A percentile compares a stretch with the other conserved stretches of the same genome.
Evolutionary conservation across 2,888 invertebrate genomes (phyloP).

Genomic region (Pyralis farinalis): DNA sequence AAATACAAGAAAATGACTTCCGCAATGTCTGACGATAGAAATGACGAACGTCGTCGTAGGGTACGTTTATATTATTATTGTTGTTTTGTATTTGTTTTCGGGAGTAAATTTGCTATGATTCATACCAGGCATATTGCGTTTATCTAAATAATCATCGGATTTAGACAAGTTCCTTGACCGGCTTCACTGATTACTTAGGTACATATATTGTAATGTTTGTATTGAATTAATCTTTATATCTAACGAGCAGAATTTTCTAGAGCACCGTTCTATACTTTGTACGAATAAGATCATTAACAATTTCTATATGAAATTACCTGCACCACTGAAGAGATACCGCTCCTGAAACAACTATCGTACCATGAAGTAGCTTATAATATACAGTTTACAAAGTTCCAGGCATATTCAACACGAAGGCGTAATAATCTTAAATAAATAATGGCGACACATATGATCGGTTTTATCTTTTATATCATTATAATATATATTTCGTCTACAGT

Average conservation of each 20-base stretch:
- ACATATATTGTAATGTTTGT: neutral
- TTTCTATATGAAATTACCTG: no score
- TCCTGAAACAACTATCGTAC: no score
- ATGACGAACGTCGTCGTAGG: slow-evolving; percentile 72
- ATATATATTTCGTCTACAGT: no score
- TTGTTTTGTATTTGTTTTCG: slow-evolving; percentile 1
- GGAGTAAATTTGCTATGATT: slow-evolving; percentile 24
- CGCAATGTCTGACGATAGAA: slow-evolving; percentile 59
- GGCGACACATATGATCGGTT: no score
- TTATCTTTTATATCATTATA: no score
- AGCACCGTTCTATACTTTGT: no score
- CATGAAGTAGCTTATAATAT: no score
- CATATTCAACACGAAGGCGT: no score
- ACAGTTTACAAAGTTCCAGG: no score
- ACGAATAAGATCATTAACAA: no score
- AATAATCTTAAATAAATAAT: no score
- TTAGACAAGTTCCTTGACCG: slow-evolving; percentile 25
- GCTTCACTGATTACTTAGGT: slow-evolving; percentile 14
- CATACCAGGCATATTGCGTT: slow-evolving; percentile 38
- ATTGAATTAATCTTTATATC: slow-evolving; percentile 16
- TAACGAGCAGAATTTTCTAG: neutral
- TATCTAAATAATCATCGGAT: slow-evolving; percentile 18
- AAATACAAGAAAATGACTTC: slow-evolving; percentile 46
- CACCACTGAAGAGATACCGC: no score
- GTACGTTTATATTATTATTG: slow-evolving; percentile 37